Evolutionary conservation across 2,797 vertebrate genomes (phyloP).

Genomic region (Ptychobarbus kaznakovi): DNA sequence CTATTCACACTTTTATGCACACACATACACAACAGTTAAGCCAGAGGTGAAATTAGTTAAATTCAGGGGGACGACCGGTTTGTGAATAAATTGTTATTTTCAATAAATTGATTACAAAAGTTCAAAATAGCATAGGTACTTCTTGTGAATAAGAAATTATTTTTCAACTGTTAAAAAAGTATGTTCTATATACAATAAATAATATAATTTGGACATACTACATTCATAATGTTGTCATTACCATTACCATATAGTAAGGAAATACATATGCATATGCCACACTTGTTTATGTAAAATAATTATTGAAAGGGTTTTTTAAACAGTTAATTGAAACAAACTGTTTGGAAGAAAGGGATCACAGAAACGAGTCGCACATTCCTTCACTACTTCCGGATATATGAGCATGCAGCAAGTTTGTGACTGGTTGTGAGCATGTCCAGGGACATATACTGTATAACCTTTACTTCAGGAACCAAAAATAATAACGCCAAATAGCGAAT

Average conservation of each 20-base stretch:
- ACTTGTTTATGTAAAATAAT: not conserved
- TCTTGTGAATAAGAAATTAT: not conserved
- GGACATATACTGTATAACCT: not conserved
- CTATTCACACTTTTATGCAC: not conserved
- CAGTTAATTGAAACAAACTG: not conserved
- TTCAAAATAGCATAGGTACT: not conserved
- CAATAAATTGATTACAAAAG: not conserved
- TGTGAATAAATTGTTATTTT: not conserved
- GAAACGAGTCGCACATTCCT: not conserved
- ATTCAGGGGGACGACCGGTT: not conserved
- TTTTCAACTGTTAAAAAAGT: not conserved
- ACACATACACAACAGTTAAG: not conserved
- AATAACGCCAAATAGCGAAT: not conserved
- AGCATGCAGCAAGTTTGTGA: slow-evolving; percentile 4
- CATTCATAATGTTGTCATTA: not conserved
- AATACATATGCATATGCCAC: not conserved
- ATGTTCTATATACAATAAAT: not conserved
- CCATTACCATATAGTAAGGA: not conserved
- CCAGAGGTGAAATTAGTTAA: not conserved
- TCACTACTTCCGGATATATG: not conserved
- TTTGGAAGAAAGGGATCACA: not conserved
- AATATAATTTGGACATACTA: not conserved
- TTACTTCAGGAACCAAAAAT: not conserved
- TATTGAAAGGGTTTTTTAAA: not conserved
- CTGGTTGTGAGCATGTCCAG: not conserved